Evolutionary conservation across 2,888 invertebrate genomes (phyloP), one percentile per base, ranked within the genome.

Genomic region (Rhodophaea formosa): DNA sequence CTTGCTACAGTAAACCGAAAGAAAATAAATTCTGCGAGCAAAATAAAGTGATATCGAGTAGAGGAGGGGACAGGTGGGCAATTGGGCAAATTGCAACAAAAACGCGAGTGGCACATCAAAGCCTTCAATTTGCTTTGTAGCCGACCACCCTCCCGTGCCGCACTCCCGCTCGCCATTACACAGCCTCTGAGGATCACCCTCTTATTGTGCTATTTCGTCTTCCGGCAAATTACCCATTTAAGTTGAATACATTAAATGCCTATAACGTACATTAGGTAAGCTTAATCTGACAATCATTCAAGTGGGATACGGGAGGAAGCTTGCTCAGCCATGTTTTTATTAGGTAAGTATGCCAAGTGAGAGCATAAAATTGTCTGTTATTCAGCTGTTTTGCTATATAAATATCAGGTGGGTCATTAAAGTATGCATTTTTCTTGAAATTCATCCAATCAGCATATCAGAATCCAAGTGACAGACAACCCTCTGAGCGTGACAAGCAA

Each of bases 21-120:
- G 69, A 65, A 70, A 74, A 74, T 62, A 62, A 69, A 72, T 72
- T 67, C 63, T 56, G 51, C 57, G 59, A 56, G 60, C 66, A 66
- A 68, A 72, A 75, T 77, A 69, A 74, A 77, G 75, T 66, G 70
- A 66, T 75, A 66, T 62, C 63, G 63, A 30, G 55, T 56, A 58
- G 54, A 56, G 57, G 57, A 57, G 62, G 61, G 64, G 73, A 72
- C 77, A 73, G 74, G 67, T 66, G 71, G 68, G 73, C 77, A 74
- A 75, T 74, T 74, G 76, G 69, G 70, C 75, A 77, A 77, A 77
- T 78, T 75, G 75, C 62, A 71, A 79, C 71, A 79, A 83, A 82
- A 82, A 79, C 74, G 62, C 61, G 64, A 66, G 66, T 47, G 56
- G 68, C 61, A 70, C 63, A 64, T 72, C 71, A 67, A 61, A 71